Conservation (phyloP, 2,888 invertebrate genomes). For the Steinernema scapterisci region DNA sequence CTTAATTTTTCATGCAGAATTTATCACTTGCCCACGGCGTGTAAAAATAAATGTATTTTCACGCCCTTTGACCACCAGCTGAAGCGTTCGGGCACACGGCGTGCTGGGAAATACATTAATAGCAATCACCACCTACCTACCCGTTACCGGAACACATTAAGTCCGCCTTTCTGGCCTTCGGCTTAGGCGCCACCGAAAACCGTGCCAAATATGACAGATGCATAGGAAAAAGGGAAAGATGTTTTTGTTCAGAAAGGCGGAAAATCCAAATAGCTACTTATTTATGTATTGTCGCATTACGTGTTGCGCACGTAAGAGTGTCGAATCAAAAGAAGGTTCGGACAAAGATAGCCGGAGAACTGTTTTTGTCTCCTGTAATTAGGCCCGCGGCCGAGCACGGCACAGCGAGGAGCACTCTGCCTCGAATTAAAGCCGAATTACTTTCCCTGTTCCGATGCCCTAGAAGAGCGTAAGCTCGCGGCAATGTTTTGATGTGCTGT, state of each 20-base stretch:
- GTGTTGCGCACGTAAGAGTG: not conserved
- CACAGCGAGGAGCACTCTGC: not conserved
- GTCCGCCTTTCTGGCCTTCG: too few relatives aligned
- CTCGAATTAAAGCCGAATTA: not conserved
- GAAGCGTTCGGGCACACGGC: too few relatives aligned
- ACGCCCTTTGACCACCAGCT: not conserved
- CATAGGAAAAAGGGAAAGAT: not conserved
- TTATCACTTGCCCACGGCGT: not conserved
- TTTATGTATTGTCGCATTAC: not conserved
- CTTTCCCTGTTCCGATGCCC: not conserved
- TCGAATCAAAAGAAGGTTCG: not conserved
- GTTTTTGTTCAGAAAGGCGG: not conserved
- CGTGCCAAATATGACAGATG: too few relatives aligned
- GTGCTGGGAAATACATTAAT: not conserved
- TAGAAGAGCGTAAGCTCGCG: not conserved
- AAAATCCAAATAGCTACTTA: not conserved
- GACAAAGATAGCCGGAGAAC: not conserved
- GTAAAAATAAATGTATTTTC: conserved; percentile 23
- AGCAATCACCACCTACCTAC: not conserved
- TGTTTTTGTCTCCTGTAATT: not conserved
- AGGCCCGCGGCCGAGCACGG: not conserved
- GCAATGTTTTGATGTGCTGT: conserved; percentile 28
- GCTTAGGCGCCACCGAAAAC: too few relatives aligned
- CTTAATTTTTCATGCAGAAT: conserved; percentile 26
- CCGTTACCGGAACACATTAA: too few relatives aligned